A percentile compares a stretch with the other conserved stretches of the same genome.
These are phyloP conservation scores for Orientallactaga bullata DNA, from an alignment of 2,113 vertebrate genomes.

Conservation along the genomic window DNA sequence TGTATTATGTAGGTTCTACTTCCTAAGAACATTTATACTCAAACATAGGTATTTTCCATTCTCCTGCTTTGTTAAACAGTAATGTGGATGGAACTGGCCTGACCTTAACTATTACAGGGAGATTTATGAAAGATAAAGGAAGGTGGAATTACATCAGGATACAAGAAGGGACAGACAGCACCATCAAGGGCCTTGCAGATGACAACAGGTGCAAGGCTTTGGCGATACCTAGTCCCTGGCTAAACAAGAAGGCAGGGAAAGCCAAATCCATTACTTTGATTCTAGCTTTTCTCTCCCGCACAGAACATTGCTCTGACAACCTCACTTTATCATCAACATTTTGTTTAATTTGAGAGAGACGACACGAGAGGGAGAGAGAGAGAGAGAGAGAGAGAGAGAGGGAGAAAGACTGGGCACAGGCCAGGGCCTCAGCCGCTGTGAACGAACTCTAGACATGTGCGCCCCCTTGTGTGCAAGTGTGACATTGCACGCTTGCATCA, in stretches of 20 bases:
- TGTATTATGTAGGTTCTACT: too few relatives aligned
- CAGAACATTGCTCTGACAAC: background rate
- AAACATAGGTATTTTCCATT: background rate
- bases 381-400: too few relatives aligned
- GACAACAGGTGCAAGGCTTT: background rate
- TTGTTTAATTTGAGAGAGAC: too few relatives aligned
- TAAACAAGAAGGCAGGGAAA: background rate
- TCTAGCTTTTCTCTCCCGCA: background rate
- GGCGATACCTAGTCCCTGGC: background rate
- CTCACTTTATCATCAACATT: background rate
- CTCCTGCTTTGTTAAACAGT: background rate
- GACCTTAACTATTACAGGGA: background rate
- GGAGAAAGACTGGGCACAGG: too few relatives aligned
- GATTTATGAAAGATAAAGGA: conserved; percentile 48
- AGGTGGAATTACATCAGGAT: conserved; percentile 41
- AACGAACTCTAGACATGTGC: too few relatives aligned
- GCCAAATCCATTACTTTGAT: too few relatives aligned
- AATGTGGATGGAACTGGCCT: background rate
- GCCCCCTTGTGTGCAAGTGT: too few relatives aligned
- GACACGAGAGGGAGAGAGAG: too few relatives aligned
- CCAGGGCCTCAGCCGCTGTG: too few relatives aligned
- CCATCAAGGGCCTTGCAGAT: background rate
- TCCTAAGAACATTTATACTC: background rate
- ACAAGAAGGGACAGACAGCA: conserved; percentile 27
- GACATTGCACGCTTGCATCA: too few relatives aligned